Conservation (phyloP, 2,888 invertebrate genomes). For the Drosophila differens region DNA sequence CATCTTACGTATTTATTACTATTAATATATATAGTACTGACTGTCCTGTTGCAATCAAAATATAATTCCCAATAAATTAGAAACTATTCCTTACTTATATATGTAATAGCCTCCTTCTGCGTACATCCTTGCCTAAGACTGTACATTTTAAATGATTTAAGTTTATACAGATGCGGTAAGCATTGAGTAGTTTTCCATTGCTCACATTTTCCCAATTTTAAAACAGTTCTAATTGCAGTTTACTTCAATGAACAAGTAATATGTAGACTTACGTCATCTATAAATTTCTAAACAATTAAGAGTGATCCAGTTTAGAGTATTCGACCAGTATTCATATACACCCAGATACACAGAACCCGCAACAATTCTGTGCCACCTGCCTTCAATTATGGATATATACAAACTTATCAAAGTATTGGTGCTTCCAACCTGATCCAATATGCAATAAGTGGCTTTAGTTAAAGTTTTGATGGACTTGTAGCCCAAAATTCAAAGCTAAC, state of each 20-base stretch:
- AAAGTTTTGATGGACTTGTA: conserved; percentile 1
- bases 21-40: neutral
- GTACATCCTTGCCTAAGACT: neutral
- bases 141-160: neutral
- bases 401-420: neutral
- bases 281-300: neutral
- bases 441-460: conserved; percentile 31
- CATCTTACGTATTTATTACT: neutral
- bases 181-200: neutral
- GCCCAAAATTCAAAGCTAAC: neutral
- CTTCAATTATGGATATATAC: no score
- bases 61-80: neutral
- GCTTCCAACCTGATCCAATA: conserved; percentile 13
- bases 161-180: neutral
- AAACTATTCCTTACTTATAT: neutral
- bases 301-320: neutral
- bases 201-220: neutral
- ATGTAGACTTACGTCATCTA: neutral
- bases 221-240: neutral
- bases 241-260: neutral
- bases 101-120: neutral
- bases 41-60: neutral
- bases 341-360: neutral
- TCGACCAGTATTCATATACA: neutral
- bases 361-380: neutral